Evolutionary conservation across 2,888 invertebrate genomes (phyloP).

Genomic region (Abrostola tripartita): DNA sequence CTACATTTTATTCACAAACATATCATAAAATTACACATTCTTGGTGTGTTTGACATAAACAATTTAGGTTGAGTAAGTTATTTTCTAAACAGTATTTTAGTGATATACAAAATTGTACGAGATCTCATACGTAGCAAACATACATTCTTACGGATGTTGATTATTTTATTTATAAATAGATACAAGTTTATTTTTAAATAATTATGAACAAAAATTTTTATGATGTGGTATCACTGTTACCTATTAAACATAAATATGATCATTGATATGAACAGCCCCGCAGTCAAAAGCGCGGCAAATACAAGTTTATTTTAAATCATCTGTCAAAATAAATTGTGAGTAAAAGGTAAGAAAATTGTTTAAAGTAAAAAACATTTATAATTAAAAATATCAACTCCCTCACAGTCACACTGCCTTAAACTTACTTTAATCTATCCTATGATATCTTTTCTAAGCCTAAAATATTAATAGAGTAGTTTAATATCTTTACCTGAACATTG

Average conservation of each 20-base stretch:
- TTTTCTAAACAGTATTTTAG: slow-evolving; percentile 25
- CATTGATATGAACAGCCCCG: slow-evolving; percentile 19
- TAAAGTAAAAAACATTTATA: slow-evolving; percentile 24
- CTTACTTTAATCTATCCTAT: slow-evolving; percentile 51
- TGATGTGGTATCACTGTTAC: background rate
- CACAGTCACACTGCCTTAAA: slow-evolving; percentile 56
- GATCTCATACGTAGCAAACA: slow-evolving; percentile 41
- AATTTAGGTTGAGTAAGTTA: slow-evolving; percentile 16
- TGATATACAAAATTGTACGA: slow-evolving; percentile 48
- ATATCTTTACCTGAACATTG: slow-evolving; percentile 40
- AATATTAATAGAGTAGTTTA: slow-evolving; percentile 49
- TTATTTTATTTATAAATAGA: slow-evolving; percentile 40
- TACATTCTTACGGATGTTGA: slow-evolving; percentile 12
- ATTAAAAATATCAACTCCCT: slow-evolving; percentile 34
- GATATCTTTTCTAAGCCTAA: slow-evolving; percentile 60
- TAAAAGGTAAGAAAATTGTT: background rate
- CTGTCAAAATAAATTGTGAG: slow-evolving; percentile 3
- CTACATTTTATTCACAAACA: slow-evolving; percentile 2
- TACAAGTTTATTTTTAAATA: slow-evolving; percentile 12
- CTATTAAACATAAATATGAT: slow-evolving; percentile 6
- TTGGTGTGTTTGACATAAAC: slow-evolving; percentile 13
- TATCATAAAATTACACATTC: slow-evolving; percentile 7
- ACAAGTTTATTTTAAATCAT: background rate
- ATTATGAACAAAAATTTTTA: background rate
- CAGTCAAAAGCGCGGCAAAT: background rate